These are phyloP conservation scores for Oithona nana DNA, from an alignment of 2,888 invertebrate species.

Conservation along the genomic window DNA sequence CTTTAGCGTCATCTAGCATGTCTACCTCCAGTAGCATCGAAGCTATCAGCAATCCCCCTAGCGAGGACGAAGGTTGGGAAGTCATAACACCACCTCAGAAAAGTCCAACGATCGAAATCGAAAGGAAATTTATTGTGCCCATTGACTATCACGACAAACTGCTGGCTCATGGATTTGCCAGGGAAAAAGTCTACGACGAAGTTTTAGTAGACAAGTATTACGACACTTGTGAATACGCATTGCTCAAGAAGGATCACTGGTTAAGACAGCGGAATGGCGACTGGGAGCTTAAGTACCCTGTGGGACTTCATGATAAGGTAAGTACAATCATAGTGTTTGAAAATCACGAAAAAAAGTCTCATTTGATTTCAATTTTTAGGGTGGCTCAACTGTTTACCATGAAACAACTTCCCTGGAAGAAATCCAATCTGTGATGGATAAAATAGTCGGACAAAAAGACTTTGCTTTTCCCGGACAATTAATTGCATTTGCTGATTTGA, in stretches of 20 bases:
- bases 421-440: not conserved
- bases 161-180: not conserved
- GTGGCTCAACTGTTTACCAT: slow-evolving; percentile 9
- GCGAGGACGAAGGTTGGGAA: not conserved
- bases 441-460: not conserved
- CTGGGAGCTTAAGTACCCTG: slow-evolving; percentile 9
- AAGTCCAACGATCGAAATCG: not conserved
- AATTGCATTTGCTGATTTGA: not conserved
- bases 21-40: not conserved
- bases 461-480: too few species aligned
- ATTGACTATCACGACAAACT: not conserved
- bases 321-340: too few species aligned
- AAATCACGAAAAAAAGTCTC: too few species aligned
- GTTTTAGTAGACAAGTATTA: slow-evolving; percentile 1
- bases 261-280: not conserved
- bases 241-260: not conserved
- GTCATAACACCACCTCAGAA: not conserved
- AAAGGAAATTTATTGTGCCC: slow-evolving; percentile 9
- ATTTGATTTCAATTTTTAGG: too few species aligned
- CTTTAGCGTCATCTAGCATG: not conserved
- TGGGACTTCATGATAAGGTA: not conserved
- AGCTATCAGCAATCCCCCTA: too few species aligned
- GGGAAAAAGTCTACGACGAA: not conserved
- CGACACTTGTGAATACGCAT: not conserved
- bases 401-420: slow-evolving; percentile 1